Conservation (phyloP, 1,140 invertebrate genomes). For the Maniola jurtina region DNA sequence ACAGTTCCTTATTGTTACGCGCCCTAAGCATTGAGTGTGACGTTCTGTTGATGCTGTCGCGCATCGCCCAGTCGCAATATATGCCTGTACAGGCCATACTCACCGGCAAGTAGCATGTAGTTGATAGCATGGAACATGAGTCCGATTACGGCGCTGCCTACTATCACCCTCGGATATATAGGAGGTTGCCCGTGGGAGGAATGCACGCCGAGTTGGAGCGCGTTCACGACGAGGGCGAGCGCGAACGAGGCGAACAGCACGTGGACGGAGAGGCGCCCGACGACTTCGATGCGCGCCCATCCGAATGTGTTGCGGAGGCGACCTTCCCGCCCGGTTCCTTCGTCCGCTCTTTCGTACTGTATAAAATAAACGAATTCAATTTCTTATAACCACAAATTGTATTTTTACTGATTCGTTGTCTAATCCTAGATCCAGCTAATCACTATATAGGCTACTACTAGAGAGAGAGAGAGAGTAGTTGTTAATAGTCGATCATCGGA, state of each 20-base stretch:
- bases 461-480: too few species aligned
- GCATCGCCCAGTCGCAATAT: too few species aligned
- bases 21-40: too few species aligned
- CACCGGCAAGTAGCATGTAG: conserved; percentile 63
- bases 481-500: too few species aligned
- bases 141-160: conserved; percentile 76
- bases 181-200: conserved; percentile 81
- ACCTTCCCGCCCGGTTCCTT: conserved; percentile 78
- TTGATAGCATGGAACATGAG: conserved; percentile 63
- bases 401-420: too few species aligned
- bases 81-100: too few species aligned
- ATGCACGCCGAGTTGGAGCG: conserved; percentile 88
- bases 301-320: conserved; percentile 93
- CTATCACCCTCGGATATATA: conserved; percentile 82
- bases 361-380: background rate
- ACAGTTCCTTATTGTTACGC: too few species aligned
- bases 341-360: conserved; percentile 68
- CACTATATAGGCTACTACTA: too few species aligned
- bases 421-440: too few species aligned
- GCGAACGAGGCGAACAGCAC: conserved; percentile 91
- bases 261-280: conserved; percentile 89
- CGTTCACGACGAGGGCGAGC: conserved; percentile 90
- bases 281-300: conserved; percentile 92
- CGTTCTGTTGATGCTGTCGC: background rate
- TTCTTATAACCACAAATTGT: too few species aligned